Evolutionary conservation across 2,888 invertebrate species (phyloP).

Genomic region (Choreutis nemorana): DNA sequence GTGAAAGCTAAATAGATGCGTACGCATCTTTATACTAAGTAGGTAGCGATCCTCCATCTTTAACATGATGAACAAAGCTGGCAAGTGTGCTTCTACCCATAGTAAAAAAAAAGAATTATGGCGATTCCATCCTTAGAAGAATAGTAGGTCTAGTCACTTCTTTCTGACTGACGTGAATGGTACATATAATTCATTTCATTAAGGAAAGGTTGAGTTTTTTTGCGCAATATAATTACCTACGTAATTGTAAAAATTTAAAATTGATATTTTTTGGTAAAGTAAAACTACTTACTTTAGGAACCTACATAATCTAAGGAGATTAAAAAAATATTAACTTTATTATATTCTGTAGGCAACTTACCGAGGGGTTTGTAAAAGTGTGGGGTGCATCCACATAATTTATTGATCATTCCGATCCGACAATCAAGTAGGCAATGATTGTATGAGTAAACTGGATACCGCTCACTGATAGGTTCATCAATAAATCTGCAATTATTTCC

Average conservation of each 20-base stretch:
- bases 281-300: neutral
- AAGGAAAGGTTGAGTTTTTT: too few relatives aligned
- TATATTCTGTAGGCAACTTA: constrained; percentile 41
- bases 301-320: neutral
- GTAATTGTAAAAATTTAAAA: constrained; percentile 8
- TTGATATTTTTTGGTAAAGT: neutral
- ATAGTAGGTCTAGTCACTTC: too few relatives aligned
- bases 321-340: neutral
- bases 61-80: too few relatives aligned
- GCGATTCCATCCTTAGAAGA: too few relatives aligned
- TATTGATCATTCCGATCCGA: constrained; percentile 66
- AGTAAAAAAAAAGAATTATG: too few relatives aligned
- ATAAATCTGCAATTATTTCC: constrained; percentile 41
- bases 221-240: too few relatives aligned
- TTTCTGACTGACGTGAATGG: too few relatives aligned
- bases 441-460: constrained; percentile 73
- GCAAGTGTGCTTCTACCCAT: too few relatives aligned
- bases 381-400: constrained; percentile 74
- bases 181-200: too few relatives aligned
- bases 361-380: constrained; percentile 75
- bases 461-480: constrained; percentile 32
- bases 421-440: constrained; percentile 76
- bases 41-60: too few relatives aligned
- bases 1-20: too few relatives aligned
- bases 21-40: too few relatives aligned